Evolutionary conservation across 2,888 invertebrate genomes (phyloP), one percentile per base, ranked within the genome.

Genomic region (Oxyscelio sp.): DNA sequence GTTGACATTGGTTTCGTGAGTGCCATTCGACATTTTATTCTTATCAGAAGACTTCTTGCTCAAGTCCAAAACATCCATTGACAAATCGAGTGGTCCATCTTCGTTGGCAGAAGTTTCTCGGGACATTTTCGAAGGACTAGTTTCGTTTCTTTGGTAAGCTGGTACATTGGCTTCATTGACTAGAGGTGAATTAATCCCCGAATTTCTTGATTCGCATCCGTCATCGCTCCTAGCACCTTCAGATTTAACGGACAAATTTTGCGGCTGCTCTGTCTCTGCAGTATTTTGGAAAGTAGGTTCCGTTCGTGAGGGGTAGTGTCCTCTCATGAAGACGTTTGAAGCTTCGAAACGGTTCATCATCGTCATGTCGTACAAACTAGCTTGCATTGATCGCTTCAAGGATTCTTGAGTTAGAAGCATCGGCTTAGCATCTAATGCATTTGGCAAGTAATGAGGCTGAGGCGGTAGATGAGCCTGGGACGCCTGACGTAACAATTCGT

Each of bases 11-110:
- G 65, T 15, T 22, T 65, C 77, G 1, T 89, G 85, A 8, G 90
- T 89, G 0, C 90, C 90, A n/a, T 89, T 89, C 8, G 81, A 58
- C 0, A 78, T 19, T 34, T 88, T 89, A 5, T 87, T 87, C 9
- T 61, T 89, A 9, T 87, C 85, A 43, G 89, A 89, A 6, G 92
- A 89, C 94, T 97, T 98, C 92, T 97, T 97, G 92, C 97, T 97
- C 85, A 98, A 95, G 94, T 98, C 98, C 54, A 98, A 95, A 4
- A 97, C 97, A 93, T 97, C 97, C 94, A 97, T 97, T 71, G 96
- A 96, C 24, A 97, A 95, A 93, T 97, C 97, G 70, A 97, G 95
- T 0, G 97, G 96, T 22, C 95, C 93, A 82, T 94, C 94, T 17
- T 93, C 92, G 27, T 86, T 87, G 0, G 71, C 59, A 45, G 56